Evolutionary conservation across 1,140 invertebrate species (phyloP), one percentile per base, ranked within the genome.

Genomic region (Harlomillsia oculata): DNA sequence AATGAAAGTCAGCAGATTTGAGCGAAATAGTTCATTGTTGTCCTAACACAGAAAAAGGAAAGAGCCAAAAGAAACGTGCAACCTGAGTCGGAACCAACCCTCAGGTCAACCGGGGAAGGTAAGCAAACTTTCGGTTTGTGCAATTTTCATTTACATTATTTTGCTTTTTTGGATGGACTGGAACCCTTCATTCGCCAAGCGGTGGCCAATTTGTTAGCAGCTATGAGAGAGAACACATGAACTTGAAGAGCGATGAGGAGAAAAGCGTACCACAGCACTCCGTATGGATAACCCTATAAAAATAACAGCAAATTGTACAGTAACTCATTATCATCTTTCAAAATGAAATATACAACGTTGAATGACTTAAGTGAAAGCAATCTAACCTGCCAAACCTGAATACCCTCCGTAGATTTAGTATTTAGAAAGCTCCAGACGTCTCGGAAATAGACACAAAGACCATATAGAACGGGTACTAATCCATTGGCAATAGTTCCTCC

Each of bases 241-340:
- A 97, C 82, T 77, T 97, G 92, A 25, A 88, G 77, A 16, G 88
- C 89, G 2, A 91, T 69, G 18, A 90, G 71, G 45, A 96, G 82
- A 73, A 96, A 97, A 41, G 82, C 85, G 71, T 93, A 95, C 92
- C 92, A 97, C 53, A 97, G 75, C 18, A 97, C 72, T 26, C 88
- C 89, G 70, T 95, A 89, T 0, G 93, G 92, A 67, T 89, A 85
- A 28, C 82, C 85, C 85, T 92, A 72, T 51, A 79, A 80, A 53
- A 4, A 49, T 14, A 37, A 54, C 32, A 50, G 18, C 25, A 41
- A 43, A 26, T 57, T 9, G 43, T 37, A 23, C 16, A 45, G 37
- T 43, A n/a, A n/a, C n/a, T n/a, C n/a, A n/a, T n/a, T n/a, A n/a
- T n/a, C n/a, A n/a, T n/a, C n/a, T n/a, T 20, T 4, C 4, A 49